These are phyloP conservation scores for Semicossyphus pulcher DNA, from an alignment of 2,113 vertebrate genomes.

Conservation along the genomic window DNA sequence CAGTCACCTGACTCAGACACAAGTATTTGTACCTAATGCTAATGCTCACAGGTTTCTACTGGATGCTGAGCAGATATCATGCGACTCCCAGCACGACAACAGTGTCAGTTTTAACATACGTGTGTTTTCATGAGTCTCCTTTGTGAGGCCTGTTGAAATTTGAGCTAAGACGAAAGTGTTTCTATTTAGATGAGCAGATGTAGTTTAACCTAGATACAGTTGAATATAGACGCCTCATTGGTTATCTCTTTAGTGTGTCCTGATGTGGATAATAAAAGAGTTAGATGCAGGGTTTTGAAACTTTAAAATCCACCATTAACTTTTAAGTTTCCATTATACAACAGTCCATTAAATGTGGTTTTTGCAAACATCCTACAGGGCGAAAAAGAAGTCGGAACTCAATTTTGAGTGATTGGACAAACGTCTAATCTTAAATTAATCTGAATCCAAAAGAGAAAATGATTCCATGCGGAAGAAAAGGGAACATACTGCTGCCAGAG, in stretches of 20 bases:
- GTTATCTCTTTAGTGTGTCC: neutral
- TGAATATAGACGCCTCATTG: neutral
- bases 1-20: constrained; percentile 18
- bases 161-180: constrained; percentile 6
- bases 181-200: constrained; percentile 1
- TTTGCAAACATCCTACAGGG: no score
- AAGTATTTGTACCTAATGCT: constrained; percentile 41
- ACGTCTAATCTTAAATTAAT: no score
- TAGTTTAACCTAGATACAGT: neutral
- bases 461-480: no score
- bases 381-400: no score
- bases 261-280: neutral
- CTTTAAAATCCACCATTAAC: no score
- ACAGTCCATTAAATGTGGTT: no score
- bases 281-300: neutral
- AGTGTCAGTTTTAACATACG: neutral
- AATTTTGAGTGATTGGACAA: no score
- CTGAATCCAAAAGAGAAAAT: no score
- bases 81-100: constrained; percentile 29
- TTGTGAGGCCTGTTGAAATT: neutral
- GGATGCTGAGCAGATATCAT: constrained; percentile 17
- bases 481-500: no score
- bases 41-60: neutral
- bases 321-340: no score
- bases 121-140: constrained; percentile 17